Percentiles rank a stretch among this genome's conserved stretches.
phyloP scores from a whole-genome alignment of 2,797 vertebrate species.

The Halcyon chelicuti region DNA sequence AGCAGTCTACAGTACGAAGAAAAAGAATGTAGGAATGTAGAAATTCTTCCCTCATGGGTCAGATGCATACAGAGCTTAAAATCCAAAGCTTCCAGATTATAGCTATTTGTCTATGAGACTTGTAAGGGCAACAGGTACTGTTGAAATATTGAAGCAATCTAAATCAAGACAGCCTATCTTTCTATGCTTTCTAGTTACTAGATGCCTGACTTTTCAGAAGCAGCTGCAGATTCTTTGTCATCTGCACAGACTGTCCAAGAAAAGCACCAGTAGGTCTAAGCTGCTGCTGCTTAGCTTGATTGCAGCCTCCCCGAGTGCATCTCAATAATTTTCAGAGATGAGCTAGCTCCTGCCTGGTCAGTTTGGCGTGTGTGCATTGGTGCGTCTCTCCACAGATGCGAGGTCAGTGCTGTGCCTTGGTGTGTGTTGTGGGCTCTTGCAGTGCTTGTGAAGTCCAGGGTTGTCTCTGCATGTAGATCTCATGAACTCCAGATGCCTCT shows the following conservation, averaged over 20 bases:
- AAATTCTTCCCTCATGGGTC: not conserved
- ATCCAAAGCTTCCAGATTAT: not conserved
- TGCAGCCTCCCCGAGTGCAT: not conserved
- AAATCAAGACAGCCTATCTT: not conserved
- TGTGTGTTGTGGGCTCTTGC: not conserved
- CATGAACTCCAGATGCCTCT: not conserved
- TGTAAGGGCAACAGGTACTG: not conserved
- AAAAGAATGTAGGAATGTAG: not conserved
- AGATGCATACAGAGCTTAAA: not conserved
- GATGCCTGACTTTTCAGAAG: not conserved
- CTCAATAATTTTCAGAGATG: not conserved
- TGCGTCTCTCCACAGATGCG: not conserved
- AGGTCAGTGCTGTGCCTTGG: rapidly evolving
- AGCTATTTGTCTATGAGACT: not conserved
- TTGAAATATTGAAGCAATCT: not conserved
- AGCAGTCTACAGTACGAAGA: not conserved
- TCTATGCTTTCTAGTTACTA: not conserved
- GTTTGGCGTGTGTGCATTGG: not conserved
- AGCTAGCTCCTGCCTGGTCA: not conserved
- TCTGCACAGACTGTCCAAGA: not conserved
- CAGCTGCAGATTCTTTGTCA: not conserved
- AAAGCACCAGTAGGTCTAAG: not conserved
- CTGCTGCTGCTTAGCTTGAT: not conserved
- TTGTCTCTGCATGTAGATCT: not conserved
- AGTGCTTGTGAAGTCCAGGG: not conserved